phyloP scores from a whole-genome alignment of 2,888 invertebrate genomes.

The Chirona hameri region DNA sequence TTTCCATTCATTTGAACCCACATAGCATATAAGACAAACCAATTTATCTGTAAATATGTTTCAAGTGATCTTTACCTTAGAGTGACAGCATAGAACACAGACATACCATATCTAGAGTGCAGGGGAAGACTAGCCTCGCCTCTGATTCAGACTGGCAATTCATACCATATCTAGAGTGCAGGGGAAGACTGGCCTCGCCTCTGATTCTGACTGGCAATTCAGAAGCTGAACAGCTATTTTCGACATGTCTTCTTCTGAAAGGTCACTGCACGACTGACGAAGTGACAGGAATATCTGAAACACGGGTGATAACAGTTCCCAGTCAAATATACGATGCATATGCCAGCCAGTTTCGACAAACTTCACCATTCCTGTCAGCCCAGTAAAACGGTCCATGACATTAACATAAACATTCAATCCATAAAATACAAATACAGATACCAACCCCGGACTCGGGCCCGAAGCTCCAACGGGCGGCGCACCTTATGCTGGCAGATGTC shows the following conservation, averaged over 20 bases:
- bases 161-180: constrained; percentile 60
- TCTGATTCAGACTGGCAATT: not conserved
- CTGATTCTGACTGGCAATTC: constrained; percentile 63
- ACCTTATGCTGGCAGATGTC: constrained; percentile 63
- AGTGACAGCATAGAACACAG: no score
- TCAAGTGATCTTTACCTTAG: no score
- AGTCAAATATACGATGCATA: not conserved
- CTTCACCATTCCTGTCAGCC: not conserved
- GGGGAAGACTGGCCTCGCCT: constrained; percentile 57
- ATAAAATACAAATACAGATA: no score
- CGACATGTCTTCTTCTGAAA: constrained; percentile 62
- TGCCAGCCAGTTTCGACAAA: not conserved
- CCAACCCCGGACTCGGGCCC: no score
- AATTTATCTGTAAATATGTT: no score
- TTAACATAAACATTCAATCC: no score
- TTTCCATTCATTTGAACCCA: no score
- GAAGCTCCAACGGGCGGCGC: constrained; percentile 36
- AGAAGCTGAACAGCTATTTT: constrained; percentile 63
- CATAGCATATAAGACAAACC: no score
- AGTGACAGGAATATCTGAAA: constrained; percentile 59
- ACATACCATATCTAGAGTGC: no score
- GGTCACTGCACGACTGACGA: constrained; percentile 55
- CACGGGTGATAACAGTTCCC: not conserved
- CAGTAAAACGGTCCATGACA: no score
- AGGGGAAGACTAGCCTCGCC: no score